A percentile compares a stretch with the other conserved stretches of the same genome.
Evolutionary conservation across 2,797 vertebrate species (phyloP).

Genomic region (Margarornis squamiger): DNA sequence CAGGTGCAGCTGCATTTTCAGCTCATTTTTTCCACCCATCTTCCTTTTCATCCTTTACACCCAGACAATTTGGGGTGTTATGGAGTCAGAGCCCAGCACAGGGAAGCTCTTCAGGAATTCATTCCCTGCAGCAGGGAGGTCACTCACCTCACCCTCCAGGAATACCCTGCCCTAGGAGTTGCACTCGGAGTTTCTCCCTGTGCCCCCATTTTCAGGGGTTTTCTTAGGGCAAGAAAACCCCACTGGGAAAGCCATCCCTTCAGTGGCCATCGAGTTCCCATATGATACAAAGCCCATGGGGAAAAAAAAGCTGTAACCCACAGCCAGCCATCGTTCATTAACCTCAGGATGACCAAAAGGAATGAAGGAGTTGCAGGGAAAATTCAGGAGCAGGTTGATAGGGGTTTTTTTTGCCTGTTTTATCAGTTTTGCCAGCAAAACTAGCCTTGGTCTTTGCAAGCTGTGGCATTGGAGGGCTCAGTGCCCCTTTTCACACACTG

Average conservation of each 20-base stretch:
- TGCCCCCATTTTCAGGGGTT: not conserved
- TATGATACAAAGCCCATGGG: not conserved
- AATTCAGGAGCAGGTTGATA: not conserved
- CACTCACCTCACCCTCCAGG: not conserved
- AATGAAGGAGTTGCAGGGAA: not conserved
- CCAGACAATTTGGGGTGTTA: not conserved
- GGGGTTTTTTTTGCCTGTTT: not conserved
- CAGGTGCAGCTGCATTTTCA: not conserved
- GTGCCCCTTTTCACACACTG: rapidly evolving
- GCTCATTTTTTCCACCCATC: not conserved
- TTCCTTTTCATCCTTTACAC: not conserved
- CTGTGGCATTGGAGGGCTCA: not conserved
- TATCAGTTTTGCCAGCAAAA: not conserved
- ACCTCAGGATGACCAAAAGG: not conserved
- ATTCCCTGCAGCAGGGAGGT: not conserved
- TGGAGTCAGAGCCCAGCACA: not conserved
- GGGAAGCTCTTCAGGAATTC: not conserved
- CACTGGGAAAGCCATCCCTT: not conserved
- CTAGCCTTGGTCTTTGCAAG: not conserved
- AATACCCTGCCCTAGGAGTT: not conserved
- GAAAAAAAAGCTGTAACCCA: not conserved
- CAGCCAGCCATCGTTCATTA: not conserved
- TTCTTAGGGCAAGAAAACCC: not conserved
- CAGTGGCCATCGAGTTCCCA: not conserved
- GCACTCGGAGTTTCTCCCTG: not conserved